These are phyloP conservation scores for Cephus spinipes DNA, from an alignment of 2,888 invertebrate genomes.

Conservation along the genomic window DNA sequence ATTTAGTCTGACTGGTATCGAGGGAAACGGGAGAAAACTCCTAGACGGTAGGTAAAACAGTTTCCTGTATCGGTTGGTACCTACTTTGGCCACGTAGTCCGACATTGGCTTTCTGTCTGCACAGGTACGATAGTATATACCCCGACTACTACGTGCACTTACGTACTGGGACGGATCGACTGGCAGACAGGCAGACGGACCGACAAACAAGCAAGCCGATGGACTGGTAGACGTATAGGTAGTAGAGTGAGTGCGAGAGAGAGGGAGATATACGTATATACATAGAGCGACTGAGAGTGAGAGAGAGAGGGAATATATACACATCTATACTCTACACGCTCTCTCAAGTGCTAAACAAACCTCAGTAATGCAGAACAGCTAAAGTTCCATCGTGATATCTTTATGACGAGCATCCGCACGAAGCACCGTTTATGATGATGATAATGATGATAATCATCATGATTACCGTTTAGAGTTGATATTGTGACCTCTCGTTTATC, in stretches of 20 bases:
- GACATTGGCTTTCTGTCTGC: not conserved
- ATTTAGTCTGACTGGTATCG: constrained; percentile 20
- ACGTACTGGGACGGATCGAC: not conserved
- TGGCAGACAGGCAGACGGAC: not conserved
- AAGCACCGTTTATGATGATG: not conserved
- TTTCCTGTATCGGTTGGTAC: not conserved
- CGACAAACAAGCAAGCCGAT: not conserved
- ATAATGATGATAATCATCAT: not conserved
- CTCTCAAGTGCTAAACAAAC: not conserved
- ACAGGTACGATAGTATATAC: not conserved
- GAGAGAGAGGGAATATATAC: not conserved
- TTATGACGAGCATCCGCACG: not conserved
- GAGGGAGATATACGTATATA: not conserved
- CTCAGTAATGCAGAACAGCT: not conserved
- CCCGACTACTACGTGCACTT: not conserved
- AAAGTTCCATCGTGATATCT: not conserved
- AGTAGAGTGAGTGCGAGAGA: not conserved
- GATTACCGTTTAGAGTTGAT: not conserved
- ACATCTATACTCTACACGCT: not conserved
- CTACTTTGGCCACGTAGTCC: not conserved
- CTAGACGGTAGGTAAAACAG: not conserved
- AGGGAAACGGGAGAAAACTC: not conserved
- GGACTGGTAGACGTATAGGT: not conserved
- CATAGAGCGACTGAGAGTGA: too few relatives aligned
- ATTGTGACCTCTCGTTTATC: not conserved